Evolutionary conservation across 2,113 vertebrate species (phyloP).

Genomic region (Tursiops truncatus): DNA sequence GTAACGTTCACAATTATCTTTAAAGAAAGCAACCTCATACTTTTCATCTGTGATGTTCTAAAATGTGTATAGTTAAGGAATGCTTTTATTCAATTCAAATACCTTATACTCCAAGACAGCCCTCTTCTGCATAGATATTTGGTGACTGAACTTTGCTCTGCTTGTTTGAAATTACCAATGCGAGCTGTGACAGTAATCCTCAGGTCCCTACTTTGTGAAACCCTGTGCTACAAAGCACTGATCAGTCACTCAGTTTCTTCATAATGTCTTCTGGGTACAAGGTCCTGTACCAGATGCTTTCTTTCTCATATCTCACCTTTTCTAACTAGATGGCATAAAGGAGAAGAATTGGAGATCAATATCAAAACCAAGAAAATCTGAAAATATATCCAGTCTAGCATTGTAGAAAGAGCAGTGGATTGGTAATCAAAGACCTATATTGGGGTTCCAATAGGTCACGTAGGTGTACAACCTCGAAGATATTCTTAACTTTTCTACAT

Average conservation of each 20-base stretch:
- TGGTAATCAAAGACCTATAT: not conserved
- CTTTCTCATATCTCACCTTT: not conserved
- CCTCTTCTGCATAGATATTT: not conserved
- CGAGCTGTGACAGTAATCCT: not conserved
- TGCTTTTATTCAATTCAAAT: not conserved
- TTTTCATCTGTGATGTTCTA: not conserved
- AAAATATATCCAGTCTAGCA: not conserved
- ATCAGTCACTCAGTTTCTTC: not conserved
- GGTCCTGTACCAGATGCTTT: not conserved
- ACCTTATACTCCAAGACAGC: not conserved
- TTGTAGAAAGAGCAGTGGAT: not conserved
- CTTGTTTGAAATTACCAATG: not conserved
- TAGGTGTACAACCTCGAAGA: not conserved
- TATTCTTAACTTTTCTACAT: not conserved
- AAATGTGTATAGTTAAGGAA: not conserved
- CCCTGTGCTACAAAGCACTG: not conserved
- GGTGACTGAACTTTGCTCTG: not conserved
- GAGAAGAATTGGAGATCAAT: not conserved
- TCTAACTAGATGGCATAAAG: not conserved
- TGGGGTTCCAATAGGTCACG: not conserved
- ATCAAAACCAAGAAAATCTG: not conserved
- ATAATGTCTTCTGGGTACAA: not conserved
- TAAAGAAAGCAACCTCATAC: not conserved
- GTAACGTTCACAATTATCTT: not conserved
- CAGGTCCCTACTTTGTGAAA: not conserved